phyloP scores from a whole-genome alignment of 2,113 vertebrate genomes.

The Myotis brandtii region DNA sequence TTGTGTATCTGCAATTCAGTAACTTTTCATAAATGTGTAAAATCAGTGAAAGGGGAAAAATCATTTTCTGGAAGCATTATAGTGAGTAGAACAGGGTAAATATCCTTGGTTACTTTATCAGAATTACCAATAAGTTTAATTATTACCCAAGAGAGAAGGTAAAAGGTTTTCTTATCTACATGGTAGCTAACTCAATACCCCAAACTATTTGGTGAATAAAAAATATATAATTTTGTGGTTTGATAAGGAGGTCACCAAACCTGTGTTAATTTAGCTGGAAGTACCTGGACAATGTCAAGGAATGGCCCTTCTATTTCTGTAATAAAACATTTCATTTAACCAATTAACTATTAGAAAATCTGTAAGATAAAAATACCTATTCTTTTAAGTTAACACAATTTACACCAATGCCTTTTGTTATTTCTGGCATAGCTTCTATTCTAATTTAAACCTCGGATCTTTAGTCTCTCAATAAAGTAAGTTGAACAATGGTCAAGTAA shows the following conservation, averaged over 20 bases:
- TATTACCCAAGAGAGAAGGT: conserved; percentile 18
- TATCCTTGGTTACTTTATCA: neutral
- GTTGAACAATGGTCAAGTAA: neutral
- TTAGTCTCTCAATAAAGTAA: conserved; percentile 9
- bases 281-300: neutral
- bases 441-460: neutral
- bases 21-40: neutral
- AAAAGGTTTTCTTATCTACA: neutral
- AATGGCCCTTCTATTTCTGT: neutral
- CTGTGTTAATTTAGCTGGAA: neutral
- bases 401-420: neutral
- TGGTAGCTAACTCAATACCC: neutral
- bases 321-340: conserved; percentile 33
- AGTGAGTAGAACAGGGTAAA: neutral
- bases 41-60: neutral
- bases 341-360: conserved; percentile 3
- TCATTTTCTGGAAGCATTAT: neutral
- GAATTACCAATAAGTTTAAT: conserved; percentile 35
- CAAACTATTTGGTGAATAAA: neutral
- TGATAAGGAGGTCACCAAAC: neutral
- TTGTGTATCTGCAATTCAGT: neutral
- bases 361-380: neutral
- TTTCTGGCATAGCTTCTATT: neutral
- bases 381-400: conserved; percentile 10
- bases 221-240: neutral